Base-by-base conservation (phyloP, 2,113 vertebrate genomes). In the Piprites chloris region DNA sequence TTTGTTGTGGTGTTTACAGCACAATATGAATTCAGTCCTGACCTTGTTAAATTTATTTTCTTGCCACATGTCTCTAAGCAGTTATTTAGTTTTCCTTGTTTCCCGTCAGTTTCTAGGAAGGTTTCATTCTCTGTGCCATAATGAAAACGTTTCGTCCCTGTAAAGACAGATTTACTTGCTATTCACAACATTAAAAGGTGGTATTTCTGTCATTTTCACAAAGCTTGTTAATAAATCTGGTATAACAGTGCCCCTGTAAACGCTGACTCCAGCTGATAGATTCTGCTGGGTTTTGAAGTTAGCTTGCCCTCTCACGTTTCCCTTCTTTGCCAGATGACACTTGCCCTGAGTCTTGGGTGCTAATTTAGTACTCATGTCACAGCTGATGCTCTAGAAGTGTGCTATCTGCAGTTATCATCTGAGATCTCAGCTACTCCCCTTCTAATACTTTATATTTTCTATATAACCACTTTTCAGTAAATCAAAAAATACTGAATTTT, bases 41-140 rank as follows among this genome's bases (percentile, higher is more conserved):
- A 85, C 83, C 88, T 96, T 92, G 79, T 88, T 91, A 86, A 94
- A 90, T 92, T 69, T 95, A 88, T 95, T 88, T 91, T 93, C 86
- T 90, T 84, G 28, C 47, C 74, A 16, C 56, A 44, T 35, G 39
- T 78, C 59, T 78, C 85, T 77, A 71, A 94, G 79, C 76, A 84
- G 63, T 92, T 94, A 90, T 85, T 95, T 89, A 73, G 62, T 87
- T 96, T 92, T 90, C 65, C 87, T 88, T 90, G 72, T 77, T 92
- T 67, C 24, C 39, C 77, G 83, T 61, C 85, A 88, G 61, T 58
- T 86, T 56, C 52, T 71, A 56, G 61, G 75, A 86, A 89, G 42
- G 46, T 90, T 96, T 91, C n/a, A 62, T 94, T 90, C 83, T 95
- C 65, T 88, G 28, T 66, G 65, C 26, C 42, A 41, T 95, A 97